Base-by-base conservation (phyloP, 2,888 invertebrate genomes). In the Crematogaster levior region DNA sequence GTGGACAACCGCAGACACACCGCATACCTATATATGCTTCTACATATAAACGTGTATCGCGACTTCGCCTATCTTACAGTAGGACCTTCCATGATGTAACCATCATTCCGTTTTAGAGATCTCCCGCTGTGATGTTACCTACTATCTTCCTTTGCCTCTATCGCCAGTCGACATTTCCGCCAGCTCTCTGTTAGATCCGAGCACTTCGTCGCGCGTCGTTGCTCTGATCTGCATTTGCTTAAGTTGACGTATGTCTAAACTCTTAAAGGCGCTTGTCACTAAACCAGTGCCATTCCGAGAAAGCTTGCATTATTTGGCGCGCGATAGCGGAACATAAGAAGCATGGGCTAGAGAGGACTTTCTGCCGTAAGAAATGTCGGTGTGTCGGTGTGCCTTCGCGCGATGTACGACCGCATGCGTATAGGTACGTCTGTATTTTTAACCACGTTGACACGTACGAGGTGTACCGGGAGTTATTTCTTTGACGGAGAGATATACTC, bases 81-180 rank as follows among this genome's bases (percentile, higher is more conserved):
- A 37, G 65, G 53, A 72, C 73, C 60, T 77, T 80, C 18, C 30
- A 73, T 72, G 89, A 86, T 79, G 74, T 70, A 83, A 56, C 83
- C 75, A 88, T 90, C 88, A 85, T 90, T 80, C 73, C 68, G 79
- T 87, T 90, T 90, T 90, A 89, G 83, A 81, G 86, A 80, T 84
- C 81, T 75, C 74, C 58, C 70, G 81, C 66, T 84, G 82, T 60
- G 66, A 74, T 74, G 63, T 83, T 86, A 74, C 74, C 81, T 37
- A 79, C 56, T 68, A 30, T 77, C 60, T 82, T 30, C 30, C 65
- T 43, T 80, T 77, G 21, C 65, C 68, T 77, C 73, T 51, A 75
- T 74, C 81, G 48, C 53, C 60, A 61, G 51, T 53, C 73, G 60
- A 61, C 82, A 83, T 88, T 89, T 81, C 37, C 51, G 56, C 56